A percentile compares a stretch with the other conserved stretches of the same genome.
phyloP scores from a whole-genome alignment of 2,797 vertebrate genomes.

The Scomberomorus guttatus region DNA sequence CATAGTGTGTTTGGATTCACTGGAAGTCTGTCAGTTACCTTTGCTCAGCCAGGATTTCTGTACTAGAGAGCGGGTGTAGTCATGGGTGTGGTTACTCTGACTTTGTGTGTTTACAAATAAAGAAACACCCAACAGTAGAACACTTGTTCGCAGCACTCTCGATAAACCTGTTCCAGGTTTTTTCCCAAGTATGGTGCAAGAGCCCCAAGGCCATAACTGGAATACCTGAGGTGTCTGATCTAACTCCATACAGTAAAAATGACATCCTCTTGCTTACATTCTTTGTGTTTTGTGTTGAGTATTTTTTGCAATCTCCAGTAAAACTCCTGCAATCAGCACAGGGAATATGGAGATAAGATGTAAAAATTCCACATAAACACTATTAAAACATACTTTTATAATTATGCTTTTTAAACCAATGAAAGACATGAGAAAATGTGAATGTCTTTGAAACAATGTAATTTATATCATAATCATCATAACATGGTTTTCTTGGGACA shows the following conservation, averaged over 20 bases:
- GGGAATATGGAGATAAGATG: not conserved
- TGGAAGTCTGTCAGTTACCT: constrained; percentile 1
- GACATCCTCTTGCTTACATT: not conserved
- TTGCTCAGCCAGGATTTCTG: not conserved
- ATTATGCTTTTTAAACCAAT: too few relatives aligned
- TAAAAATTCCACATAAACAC: not conserved
- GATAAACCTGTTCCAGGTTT: constrained; percentile 76
- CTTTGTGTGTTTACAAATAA: constrained; percentile 19
- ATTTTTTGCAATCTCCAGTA: not conserved
- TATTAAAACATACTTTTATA: not conserved
- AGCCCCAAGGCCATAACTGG: constrained; percentile 49
- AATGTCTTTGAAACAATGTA: too few relatives aligned
- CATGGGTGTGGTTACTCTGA: constrained; percentile 43
- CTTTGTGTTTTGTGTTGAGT: not conserved
- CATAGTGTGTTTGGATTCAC: not conserved
- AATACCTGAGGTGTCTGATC: constrained; percentile 53
- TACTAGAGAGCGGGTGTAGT: constrained; percentile 17
- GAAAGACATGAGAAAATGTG: too few relatives aligned
- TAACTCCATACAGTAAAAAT: not conserved
- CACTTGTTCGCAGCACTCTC: constrained; percentile 31
- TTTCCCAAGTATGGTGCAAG: constrained; percentile 29
- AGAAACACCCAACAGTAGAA: constrained; percentile 56
- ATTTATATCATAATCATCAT: too few relatives aligned
- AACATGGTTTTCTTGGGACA: not conserved
- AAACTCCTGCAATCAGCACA: not conserved